phyloP scores from a whole-genome alignment of 1,140 invertebrate species.

The Apocrypta bakeri region DNA sequence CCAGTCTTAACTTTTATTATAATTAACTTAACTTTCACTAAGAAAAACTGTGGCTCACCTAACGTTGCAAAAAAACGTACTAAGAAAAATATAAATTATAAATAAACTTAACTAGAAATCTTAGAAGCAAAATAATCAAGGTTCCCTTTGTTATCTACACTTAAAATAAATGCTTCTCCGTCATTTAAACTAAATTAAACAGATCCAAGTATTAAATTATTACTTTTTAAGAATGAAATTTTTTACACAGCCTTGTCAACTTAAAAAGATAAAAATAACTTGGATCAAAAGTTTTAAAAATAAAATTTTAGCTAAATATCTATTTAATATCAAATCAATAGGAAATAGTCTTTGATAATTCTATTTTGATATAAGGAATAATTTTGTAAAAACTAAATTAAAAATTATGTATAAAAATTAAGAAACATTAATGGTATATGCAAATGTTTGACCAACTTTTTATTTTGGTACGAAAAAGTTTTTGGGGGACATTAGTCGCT shows the following conservation, averaged over 20 bases:
- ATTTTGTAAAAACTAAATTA: background rate
- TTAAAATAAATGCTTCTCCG: constrained; percentile 32
- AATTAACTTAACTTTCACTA: constrained; percentile 41
- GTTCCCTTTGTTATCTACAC: constrained; percentile 1
- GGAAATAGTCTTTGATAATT: constrained; percentile 25
- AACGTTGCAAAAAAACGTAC: constrained; percentile 21
- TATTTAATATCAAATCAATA: constrained; percentile 40
- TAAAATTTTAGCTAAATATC: constrained; percentile 26
- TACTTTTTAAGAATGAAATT: constrained; percentile 33
- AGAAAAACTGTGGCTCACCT: constrained; percentile 45
- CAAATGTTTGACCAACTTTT: constrained; percentile 23
- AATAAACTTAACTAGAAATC: constrained; percentile 32
- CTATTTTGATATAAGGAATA: constrained; percentile 8
- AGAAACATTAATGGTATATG: background rate
- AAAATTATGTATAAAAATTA: background rate
- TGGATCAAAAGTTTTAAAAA: constrained; percentile 41
- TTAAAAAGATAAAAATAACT: constrained; percentile 45
- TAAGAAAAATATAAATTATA: constrained; percentile 14
- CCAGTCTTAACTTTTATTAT: constrained; percentile 51
- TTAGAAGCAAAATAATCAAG: constrained; percentile 20
- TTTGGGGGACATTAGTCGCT: constrained; percentile 46
- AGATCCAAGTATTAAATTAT: constrained; percentile 45
- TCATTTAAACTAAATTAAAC: constrained; percentile 30
- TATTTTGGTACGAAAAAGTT: constrained; percentile 2
- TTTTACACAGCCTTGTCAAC: constrained; percentile 49